Percentiles rank a stretch among this genome's conserved stretches.
These are phyloP conservation scores for Tetragonula carbonaria DNA, from an alignment of 2,888 invertebrate genomes.

Conservation along the genomic window DNA sequence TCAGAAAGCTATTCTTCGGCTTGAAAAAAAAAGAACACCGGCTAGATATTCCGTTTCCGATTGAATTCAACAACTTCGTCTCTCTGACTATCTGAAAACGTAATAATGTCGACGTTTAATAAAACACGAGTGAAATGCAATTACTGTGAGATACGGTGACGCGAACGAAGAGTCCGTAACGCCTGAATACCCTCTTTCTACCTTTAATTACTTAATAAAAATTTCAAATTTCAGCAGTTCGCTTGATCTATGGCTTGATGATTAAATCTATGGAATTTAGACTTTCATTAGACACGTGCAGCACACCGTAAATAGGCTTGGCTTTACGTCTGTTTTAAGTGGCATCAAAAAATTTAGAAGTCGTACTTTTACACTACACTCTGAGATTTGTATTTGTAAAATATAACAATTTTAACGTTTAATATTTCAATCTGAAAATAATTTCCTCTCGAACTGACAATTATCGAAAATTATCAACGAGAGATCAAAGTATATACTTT, in stretches of 20 bases:
- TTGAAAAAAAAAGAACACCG: conserved; percentile 40
- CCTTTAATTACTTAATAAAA: background rate
- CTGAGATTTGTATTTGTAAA: too few species aligned
- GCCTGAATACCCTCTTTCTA: background rate
- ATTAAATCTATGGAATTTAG: background rate
- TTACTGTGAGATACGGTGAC: background rate
- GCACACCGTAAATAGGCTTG: background rate
- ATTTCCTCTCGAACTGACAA: background rate
- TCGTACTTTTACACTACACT: too few species aligned
- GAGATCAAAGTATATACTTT: background rate
- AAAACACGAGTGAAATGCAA: background rate
- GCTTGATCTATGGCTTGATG: background rate
- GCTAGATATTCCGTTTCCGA: conserved; percentile 4
- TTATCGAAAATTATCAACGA: background rate
- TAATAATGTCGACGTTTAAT: background rate
- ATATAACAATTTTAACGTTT: background rate
- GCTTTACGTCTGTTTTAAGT: background rate
- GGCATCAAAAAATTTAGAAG: background rate
- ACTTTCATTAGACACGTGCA: background rate
- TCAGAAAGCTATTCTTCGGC: conserved; percentile 48
- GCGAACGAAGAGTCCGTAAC: background rate
- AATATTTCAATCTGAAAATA: background rate
- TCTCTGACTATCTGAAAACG: background rate
- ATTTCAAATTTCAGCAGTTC: background rate
- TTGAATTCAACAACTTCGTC: conserved; percentile 34